Base-by-base conservation (phyloP, 2,113 vertebrate species). In the Tupaia tana region DNA sequence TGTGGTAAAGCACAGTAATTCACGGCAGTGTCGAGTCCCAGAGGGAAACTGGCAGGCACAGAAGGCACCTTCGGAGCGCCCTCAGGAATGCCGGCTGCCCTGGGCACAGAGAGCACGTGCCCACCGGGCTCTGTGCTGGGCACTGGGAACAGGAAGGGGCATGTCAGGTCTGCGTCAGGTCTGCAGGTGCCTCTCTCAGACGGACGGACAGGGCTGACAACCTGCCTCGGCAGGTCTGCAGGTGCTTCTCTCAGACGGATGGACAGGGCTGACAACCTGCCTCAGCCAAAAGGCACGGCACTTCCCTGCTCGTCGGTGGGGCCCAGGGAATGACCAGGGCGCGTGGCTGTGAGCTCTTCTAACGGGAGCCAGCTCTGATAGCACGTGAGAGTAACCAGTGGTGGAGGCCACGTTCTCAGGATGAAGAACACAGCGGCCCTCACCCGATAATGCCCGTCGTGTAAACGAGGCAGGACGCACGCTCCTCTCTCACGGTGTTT, bases 201-300 rank as follows among this genome's bases (percentile, higher is more conserved):
- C 27, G 70, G 54, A 86, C 34, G 64, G 31, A 88, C 90, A 86
- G 61, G 52, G 52, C 22, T 75, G 67, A 85, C 82, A 87, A 93
- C 71, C n/a, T 34, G 79, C n/a, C 43, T 64, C 43, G 56, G 59
- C 56, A 71, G 29, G 43, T 24, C 82, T 74, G 70, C 20, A 69
- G 27, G 61, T 80, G 34, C 71, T 91, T 56, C 34, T 66, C 43
- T 6, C 63, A 96, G 10, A 89, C 27, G 70, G 54, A 86, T 29
- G 64, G 31, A 88, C 90, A 86, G 61, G 52, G 52, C 22, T 77
- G 67, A 85, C 82, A 87, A 93, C 71, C n/a, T 34, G 79, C n/a
- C 52, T 64, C 43, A 61, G 56, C 18, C 88, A 25, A 93, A 93
- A 52, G 20, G 9, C 20, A 64, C 20, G 85, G 19, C 3, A 70